Base-by-base conservation (phyloP, 2,888 invertebrate genomes). In the Unio pictorum region DNA sequence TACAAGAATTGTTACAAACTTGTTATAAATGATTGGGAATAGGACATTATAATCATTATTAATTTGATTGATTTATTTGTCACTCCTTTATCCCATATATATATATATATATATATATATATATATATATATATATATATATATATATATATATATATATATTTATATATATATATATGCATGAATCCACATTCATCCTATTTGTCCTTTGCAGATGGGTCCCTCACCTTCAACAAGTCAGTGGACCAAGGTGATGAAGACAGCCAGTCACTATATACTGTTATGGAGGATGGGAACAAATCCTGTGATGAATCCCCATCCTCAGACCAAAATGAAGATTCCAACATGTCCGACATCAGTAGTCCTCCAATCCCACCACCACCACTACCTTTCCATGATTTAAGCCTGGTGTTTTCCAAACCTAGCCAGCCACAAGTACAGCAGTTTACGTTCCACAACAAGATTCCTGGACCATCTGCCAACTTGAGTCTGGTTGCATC, bases 191-290 rank as follows among this genome's bases (percentile, higher is more conserved):
- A 28, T 45, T 45, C 55, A 20, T 23, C 20, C 17, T 55, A 56
- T 57, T 64, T 58, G 54, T 72, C 18, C 66, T 67, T 87, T 87
- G 2, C 90, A 93, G 93, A 97, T 91, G 98, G 98, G 69, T 93
- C 94, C 76, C 94, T 98, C 82, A 94, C 95, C 66, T 98, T 97
- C 91, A 96, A 95, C 88, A 95, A 96, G 60, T 97, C 97, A 63
- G 94, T 95, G 88, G 97, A 96, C 20, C 68, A 57, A 45, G 65
- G 66, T 67, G 94, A 95, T 60, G 79, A 78, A 28, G 67, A 72
- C 30, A 61, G 66, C 15, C 66, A 59, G 23, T 66, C 69, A n/a
- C 71, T 65, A 26, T 97, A 96, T 90, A 93, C 95, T 81, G 84
- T 87, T 76, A 95, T 94, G 83, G 97, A 97, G 84, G 96, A 96